These are phyloP conservation scores for Aphodius sticticus DNA, from an alignment of 2,888 invertebrate genomes.

Conservation along the genomic window DNA sequence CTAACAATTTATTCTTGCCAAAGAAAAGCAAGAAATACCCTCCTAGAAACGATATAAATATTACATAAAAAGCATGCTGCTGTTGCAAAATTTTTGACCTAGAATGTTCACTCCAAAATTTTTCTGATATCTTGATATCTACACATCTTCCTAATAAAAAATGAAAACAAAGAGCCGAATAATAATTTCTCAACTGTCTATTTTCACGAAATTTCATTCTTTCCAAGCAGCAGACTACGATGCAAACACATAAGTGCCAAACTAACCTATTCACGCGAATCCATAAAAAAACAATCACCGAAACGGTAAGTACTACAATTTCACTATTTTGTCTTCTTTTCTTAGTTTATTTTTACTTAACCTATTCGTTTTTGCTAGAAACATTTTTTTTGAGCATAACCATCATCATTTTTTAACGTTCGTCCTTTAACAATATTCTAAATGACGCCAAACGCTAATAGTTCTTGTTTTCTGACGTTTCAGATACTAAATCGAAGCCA, in stretches of 20 bases:
- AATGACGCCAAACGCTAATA: not conserved
- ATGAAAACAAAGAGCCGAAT: not conserved
- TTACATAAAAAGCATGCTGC: not conserved
- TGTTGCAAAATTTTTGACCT: not conserved
- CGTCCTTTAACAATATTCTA: not conserved
- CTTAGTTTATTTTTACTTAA: not conserved
- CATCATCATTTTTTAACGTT: not conserved
- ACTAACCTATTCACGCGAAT: not conserved
- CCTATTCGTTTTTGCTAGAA: not conserved
- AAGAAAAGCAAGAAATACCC: not conserved
- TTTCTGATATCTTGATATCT: not conserved
- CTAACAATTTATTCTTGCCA: not conserved
- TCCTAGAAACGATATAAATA: not conserved
- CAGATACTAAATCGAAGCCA: slow-evolving; percentile 52
- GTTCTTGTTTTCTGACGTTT: slow-evolving; percentile 38
- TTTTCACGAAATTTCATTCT: slow-evolving; percentile 18
- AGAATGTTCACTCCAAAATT: not conserved
- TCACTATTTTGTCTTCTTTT: not conserved
- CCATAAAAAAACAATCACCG: slow-evolving; percentile 8
- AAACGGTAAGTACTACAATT: slow-evolving; percentile 14
- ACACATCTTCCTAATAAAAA: not conserved
- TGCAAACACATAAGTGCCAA: slow-evolving; percentile 12
- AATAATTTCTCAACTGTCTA: not conserved
- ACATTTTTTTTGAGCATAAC: not conserved
- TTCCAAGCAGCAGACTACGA: slow-evolving; percentile 22